Evolutionary conservation across 1,140 invertebrate genomes (phyloP), one percentile per base, ranked within the genome.

Genomic region (Drosophila asahinai): DNA sequence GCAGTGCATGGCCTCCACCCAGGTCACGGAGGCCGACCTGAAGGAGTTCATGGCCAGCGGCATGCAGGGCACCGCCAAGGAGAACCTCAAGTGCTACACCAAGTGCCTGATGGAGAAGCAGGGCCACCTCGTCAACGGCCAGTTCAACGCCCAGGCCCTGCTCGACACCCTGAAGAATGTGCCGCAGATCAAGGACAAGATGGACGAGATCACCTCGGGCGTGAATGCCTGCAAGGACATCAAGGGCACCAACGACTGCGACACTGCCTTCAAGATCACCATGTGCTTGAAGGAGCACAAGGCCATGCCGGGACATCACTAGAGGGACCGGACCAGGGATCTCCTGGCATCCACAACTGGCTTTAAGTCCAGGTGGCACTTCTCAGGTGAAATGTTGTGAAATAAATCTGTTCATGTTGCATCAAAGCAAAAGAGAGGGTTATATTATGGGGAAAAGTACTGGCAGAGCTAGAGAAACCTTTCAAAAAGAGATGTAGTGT

Each of bases 21-120:
- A 86, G 30, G 51, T 91, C n/a, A 66, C 74, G 0, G 81, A 86
- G 49, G 67, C 77, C 0, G 84, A 92, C 27, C 59, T 91, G 0
- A 89, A 81, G 61, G 79, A 79, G 0, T 86, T 92, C 65, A 74
- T 92, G 71, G 27, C 80, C 33, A 45, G 58, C 33, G 83, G 77
- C 42, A 89, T 83, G 83, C 74, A 77, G 63, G 36, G 43, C 27
- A 77, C 19, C 6, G 52, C 72, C 22, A 87, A 67, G n/a, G 83
- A 87, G 61, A 80, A 83, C 25, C 64, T 92, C 8, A 87, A 92
- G 30, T 92, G 91, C 43, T 84, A 86, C 22, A 54, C 71, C 49
- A 92, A 91, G 63, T 92, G 91, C 40, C 55, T 92, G 49, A 92
- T 92, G 91, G 86, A 92, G 64, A 83, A 92, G 15, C 71, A 87